Conservation (phyloP, 2,113 vertebrate species). For the Argyrosomus japonicus region DNA sequence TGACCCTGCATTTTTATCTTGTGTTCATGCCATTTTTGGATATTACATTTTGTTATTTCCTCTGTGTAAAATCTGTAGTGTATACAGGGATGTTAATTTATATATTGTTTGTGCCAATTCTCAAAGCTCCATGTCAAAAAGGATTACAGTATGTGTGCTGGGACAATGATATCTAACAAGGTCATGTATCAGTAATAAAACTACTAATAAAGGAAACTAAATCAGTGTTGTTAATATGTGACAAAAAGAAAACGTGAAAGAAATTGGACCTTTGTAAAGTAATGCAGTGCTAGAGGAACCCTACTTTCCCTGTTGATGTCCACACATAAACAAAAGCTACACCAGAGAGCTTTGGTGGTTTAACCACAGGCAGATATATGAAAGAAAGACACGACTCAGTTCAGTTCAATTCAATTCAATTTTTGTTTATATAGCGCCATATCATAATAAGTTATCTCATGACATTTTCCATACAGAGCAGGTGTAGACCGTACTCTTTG, state of each 20-base stretch:
- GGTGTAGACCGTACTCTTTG: too few species aligned
- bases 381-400: not conserved
- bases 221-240: conserved; percentile 6
- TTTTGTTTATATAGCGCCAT: too few species aligned
- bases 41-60: conserved; percentile 64
- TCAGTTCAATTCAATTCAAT: too few species aligned
- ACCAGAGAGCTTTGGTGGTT: not conserved
- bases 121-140: conserved; percentile 68
- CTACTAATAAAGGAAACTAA: conserved; percentile 77
- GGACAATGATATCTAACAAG: conserved; percentile 62
- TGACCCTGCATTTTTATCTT: conserved; percentile 26
- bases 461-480: too few species aligned
- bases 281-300: too few species aligned
- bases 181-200: conserved; percentile 71
- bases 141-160: conserved; percentile 60
- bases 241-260: too few species aligned
- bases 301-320: not conserved
- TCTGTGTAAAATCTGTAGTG: conserved; percentile 62
- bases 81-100: conserved; percentile 66
- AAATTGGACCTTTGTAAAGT: too few species aligned
- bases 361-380: not conserved
- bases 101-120: conserved; percentile 80
- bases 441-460: too few species aligned
- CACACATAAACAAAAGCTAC: not conserved
- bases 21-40: conserved; percentile 19